Base-by-base conservation (phyloP, 2,113 vertebrate genomes). In the Micronycteris hirsuta region DNA sequence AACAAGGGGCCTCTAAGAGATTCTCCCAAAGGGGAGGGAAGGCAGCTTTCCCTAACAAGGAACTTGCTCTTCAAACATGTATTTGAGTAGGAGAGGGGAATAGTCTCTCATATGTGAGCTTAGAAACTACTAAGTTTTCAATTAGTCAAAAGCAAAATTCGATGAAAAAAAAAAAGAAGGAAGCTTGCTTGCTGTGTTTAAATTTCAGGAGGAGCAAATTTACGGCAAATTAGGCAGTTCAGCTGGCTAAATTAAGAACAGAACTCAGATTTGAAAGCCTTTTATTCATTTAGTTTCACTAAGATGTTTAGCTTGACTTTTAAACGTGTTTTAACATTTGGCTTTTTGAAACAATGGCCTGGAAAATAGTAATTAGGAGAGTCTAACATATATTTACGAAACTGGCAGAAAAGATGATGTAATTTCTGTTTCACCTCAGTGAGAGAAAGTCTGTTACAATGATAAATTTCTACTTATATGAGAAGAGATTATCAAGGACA, bases 51-150 rank as follows among this genome's bases (percentile, higher is more conserved):
- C 54, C 22, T 36, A 68, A 73, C 5, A 85, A 43, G 81, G 31
- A 86, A 52, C 14, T 31, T 41, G 47, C 20, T 73, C 93, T 68
- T 91, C 19, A 65, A 76, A 85, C 20, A 78, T 7, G 14, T 38
- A 41, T 17, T 67, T 82, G 73, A 38, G 80, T 28, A 68, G 41
- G 14, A 83, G 26, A 86, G 5, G 43, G 77, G 31, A 81, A 36
- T 5, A 73, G 28, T 71, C 61, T 86, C 61, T 83, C 68, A 71
- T 28, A 86, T 45, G 28, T 74, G 63, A 95, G 8, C 20, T 82
- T 86, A 87, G 47, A 94, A 93, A 95, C 36, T 80, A 52, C 67
- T 58, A 96, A n/a, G 36, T 84, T 76, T 93, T 88, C 89, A 68
- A 49, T 93, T 78, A 89, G 56, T 89, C 14, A 14, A 86, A 92